Base-by-base conservation (phyloP, 2,888 invertebrate genomes). In the Sabatieria punctata region DNA sequence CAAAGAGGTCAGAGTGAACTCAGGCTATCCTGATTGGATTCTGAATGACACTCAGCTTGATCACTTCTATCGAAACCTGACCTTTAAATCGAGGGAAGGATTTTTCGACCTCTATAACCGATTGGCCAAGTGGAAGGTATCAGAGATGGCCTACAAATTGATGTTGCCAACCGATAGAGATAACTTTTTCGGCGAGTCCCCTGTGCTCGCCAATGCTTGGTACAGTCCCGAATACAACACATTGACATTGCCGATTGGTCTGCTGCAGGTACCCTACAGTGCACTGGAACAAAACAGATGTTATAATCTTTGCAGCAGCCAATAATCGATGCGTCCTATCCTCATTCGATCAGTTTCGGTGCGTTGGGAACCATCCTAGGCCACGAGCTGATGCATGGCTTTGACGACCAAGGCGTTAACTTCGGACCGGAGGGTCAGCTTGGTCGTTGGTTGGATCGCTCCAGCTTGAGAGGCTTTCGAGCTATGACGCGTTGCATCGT, bases 151-250 rank as follows among this genome's bases (percentile, higher is more conserved):
- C n/a, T n/a, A 38, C 19, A n/a, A 21, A n/a, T 38, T 38, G 22
- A 18, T 38, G 22, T 8, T 18, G 19, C 38, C 38, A n/a, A 21
- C 19, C 6, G 8, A 38, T 8, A n/a, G 38, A n/a, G 19, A 38
- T 19, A 21, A 38, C 11, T 38, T 11, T 21, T 38, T 38, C n/a
- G 38, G 38, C 11, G 6, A 18, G n/a, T 38, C 38, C 11, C 38
- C 38, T n/a, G 38, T 21, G 19, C 11, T 21, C 8, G n/a, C 38
- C 19, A 38, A 38, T n/a, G 38, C 38, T 8, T 38, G 38, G 38
- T 45, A 35, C 47, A 47, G 24, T 46, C 47, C 37, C 21, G 47
- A 37, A 25, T 19, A 27, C 46, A 47, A 45, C 37, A 22, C 24
- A 13, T 23, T 46, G 18, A 19, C 4, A 2, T n/a, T 43, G 27